Evolutionary conservation across 2,888 invertebrate species (phyloP), one percentile per base, ranked within the genome.

Genomic region (Cataglyphis rosenhaueri): DNA sequence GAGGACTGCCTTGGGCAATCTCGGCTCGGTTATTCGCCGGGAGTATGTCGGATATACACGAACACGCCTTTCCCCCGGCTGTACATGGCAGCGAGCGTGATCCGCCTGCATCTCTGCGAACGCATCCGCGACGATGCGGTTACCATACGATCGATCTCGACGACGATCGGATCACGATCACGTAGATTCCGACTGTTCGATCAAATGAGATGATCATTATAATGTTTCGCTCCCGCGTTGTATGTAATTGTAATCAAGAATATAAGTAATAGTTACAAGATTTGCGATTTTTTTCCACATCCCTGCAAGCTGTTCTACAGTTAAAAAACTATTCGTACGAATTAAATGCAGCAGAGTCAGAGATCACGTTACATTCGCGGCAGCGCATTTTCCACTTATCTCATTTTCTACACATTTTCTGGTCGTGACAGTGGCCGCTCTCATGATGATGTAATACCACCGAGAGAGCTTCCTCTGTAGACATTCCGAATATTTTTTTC

Each of bases 1-100:
- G 71, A 82, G 71, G 48, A 70, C 78, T 79, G 78, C 70, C 78
- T 79, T 70, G 71, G 70, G 78, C 59, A 70, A 79, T 79, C 78
- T 44, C 57, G 57, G 44, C 78, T 44, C 44, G 71, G 70, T 78
- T 70, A 57, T 66, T 78, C 57, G 68, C 57, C 57, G 76, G 44
- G 57, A 78, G 59, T 76, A 57, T 41, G 35, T 78, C 59, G 78
- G 70, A 78, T 78, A 41, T 70, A 57, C 57, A n/a, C 52, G 55
- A 66, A 57, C 57, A 44, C 70, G 68, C 57, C 78, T 70, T 70
- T 44, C 70, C 78, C 70, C 78, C 29, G 29, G 78, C 18, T 21
- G 21, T 25, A 55, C 65, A n/a, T n/a, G 38, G 65, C 35, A 29
- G 55, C 38, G 55, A 59, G 59, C 55, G 66, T 29, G 66, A 68